These are phyloP conservation scores for Holothuria scabra DNA, from an alignment of 53 echinoderm and acorn worm genomes.

Conservation along the genomic window DNA sequence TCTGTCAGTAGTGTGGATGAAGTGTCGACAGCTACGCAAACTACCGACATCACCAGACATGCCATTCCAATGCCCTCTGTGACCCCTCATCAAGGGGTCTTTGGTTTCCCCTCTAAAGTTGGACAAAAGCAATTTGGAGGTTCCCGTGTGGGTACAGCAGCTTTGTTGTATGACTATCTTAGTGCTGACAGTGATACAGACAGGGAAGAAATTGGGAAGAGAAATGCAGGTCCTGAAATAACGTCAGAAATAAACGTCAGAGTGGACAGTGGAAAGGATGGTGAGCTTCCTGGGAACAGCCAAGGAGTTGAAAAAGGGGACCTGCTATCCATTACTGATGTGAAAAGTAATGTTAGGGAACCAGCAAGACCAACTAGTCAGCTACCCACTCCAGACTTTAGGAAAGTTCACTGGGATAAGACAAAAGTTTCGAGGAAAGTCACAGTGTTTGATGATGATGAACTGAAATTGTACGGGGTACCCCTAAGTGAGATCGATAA, in stretches of 20 bases:
- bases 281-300: background rate
- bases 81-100: slow-evolving; percentile 28
- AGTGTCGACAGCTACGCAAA: slow-evolving; percentile 63
- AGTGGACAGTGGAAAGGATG: background rate
- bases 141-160: slow-evolving; percentile 77
- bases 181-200: slow-evolving; percentile 55
- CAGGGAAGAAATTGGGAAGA: slow-evolving; percentile 20
- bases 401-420: slow-evolving; percentile 63
- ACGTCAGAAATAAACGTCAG: background rate
- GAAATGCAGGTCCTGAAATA: background rate
- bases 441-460: slow-evolving; percentile 68
- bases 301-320: background rate
- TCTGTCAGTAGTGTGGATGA: slow-evolving; percentile 59
- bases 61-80: background rate
- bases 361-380: background rate
- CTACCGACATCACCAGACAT: slow-evolving; percentile 62
- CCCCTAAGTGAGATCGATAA: slow-evolving; percentile 86
- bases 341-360: background rate
- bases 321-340: background rate
- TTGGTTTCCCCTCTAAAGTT: slow-evolving; percentile 16
- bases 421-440: slow-evolving; percentile 66
- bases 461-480: slow-evolving; percentile 81
- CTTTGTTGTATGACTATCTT: slow-evolving; percentile 74
- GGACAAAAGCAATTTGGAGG: slow-evolving; percentile 65
- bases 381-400: slow-evolving; percentile 39